phyloP scores from a whole-genome alignment of 1,140 invertebrate genomes.

The Tribolium madens region DNA sequence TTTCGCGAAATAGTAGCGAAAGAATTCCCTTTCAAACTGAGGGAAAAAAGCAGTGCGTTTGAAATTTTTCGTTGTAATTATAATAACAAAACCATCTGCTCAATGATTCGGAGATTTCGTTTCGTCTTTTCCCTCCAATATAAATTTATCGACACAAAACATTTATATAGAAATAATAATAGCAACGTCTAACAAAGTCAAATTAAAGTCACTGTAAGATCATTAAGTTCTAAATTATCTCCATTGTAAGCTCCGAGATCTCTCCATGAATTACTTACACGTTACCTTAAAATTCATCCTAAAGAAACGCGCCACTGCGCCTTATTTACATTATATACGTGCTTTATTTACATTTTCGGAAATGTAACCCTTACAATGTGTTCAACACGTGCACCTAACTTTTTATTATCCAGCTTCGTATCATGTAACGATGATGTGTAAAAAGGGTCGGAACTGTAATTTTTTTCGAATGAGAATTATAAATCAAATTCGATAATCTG shows the following conservation, averaged over 20 bases:
- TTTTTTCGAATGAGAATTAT: not conserved
- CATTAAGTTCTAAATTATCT: conserved; percentile 36
- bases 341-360: conserved; percentile 25
- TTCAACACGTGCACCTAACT: conserved; percentile 9
- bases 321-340: conserved; percentile 21
- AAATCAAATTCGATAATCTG: conserved; percentile 32
- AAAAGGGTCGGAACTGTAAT: not conserved
- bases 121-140: conserved; percentile 13
- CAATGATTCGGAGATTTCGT: conserved; percentile 16
- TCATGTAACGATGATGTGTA: not conserved
- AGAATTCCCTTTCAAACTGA: conserved; percentile 17
- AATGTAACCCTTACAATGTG: conserved; percentile 25
- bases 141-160: conserved; percentile 24
- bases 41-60: conserved; percentile 11
- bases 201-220: conserved; percentile 35
- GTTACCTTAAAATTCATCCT: conserved; percentile 13
- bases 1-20: conserved; percentile 1
- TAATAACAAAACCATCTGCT: conserved; percentile 6
- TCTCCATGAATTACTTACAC: conserved; percentile 32
- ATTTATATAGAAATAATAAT: conserved; percentile 31
- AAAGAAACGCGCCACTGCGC: conserved; percentile 29
- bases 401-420: conserved; percentile 10
- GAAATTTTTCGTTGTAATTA: conserved; percentile 35
- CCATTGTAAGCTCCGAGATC: conserved; percentile 22
- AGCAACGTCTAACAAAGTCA: conserved; percentile 30